phyloP scores from a whole-genome alignment of 2,113 vertebrate species.

The Pseudorasbora parva region DNA sequence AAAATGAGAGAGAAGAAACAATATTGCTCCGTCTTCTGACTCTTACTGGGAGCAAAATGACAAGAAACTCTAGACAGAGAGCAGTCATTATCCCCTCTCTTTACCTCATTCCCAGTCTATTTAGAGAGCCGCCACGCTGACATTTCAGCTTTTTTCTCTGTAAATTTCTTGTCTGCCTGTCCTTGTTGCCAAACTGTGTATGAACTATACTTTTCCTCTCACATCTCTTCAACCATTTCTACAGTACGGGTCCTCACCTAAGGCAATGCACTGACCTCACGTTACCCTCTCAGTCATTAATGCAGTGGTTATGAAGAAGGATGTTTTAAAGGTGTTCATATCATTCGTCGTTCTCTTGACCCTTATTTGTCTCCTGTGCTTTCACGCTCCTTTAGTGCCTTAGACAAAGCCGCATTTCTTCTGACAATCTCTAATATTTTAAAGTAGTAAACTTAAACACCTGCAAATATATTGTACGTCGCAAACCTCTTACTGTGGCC shows the following conservation, averaged over 20 bases:
- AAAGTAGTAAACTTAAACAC: neutral
- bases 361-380: neutral
- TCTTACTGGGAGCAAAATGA: constrained; percentile 30
- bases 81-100: constrained; percentile 26
- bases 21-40: neutral
- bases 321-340: constrained; percentile 27
- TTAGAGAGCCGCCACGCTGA: neutral
- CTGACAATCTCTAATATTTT: neutral
- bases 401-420: neutral
- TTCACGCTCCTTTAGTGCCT: neutral
- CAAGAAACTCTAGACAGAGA: constrained; percentile 16
- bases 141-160: neutral
- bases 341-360: neutral
- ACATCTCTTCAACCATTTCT: neutral
- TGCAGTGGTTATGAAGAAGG: neutral
- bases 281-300: neutral
- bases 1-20: neutral
- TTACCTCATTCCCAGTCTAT: constrained; percentile 44
- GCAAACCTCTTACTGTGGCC: neutral
- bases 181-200: constrained; percentile 21
- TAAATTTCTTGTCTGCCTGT: constrained; percentile 27
- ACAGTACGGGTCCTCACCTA: neutral
- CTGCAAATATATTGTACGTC: neutral
- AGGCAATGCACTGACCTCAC: neutral
- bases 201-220: constrained; percentile 21